A percentile compares a stretch with the other conserved stretches of the same genome.
phyloP scores from a whole-genome alignment of 2,888 invertebrate genomes.

The Coleophora deauratella region DNA sequence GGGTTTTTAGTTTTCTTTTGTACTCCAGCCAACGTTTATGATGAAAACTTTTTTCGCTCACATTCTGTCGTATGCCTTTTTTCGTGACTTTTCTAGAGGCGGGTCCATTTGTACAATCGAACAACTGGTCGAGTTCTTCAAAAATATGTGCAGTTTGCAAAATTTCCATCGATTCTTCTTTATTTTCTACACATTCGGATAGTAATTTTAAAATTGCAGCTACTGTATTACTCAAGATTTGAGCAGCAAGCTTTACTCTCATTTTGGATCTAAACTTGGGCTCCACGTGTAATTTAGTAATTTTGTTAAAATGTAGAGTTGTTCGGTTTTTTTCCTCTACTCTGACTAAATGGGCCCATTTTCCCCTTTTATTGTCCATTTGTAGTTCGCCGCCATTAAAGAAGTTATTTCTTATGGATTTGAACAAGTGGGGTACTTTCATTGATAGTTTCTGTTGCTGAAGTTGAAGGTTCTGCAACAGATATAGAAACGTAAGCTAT shows the following conservation, averaged over 20 bases:
- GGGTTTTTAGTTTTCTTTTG: not conserved
- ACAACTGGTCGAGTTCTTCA: conserved; percentile 5
- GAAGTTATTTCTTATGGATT: conserved; percentile 11
- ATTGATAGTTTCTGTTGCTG: too few species aligned
- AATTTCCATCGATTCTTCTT: not conserved
- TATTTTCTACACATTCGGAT: not conserved
- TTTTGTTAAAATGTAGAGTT: conserved; percentile 4
- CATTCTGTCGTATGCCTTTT: conserved; percentile 6
- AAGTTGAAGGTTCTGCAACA: too few species aligned
- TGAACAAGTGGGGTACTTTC: conserved; percentile 10
- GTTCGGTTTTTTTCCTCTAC: not conserved
- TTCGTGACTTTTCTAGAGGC: conserved; percentile 3
- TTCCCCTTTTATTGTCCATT: not conserved
- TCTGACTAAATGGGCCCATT: not conserved
- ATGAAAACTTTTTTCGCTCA: conserved; percentile 3
- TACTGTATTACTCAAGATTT: conserved; percentile 11
- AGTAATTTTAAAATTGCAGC: conserved; percentile 8
- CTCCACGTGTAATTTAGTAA: conserved; percentile 2
- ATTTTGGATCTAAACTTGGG: conserved; percentile 11
- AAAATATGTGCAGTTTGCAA: conserved; percentile 5
- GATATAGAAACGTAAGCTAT: too few species aligned
- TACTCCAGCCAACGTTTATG: conserved; percentile 1
- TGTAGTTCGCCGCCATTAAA: not conserved
- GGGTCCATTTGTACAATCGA: conserved; percentile 11
- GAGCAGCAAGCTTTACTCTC: conserved; percentile 12